Conservation (phyloP, 2,113 vertebrate species). For the Cinclus cinclus region DNA sequence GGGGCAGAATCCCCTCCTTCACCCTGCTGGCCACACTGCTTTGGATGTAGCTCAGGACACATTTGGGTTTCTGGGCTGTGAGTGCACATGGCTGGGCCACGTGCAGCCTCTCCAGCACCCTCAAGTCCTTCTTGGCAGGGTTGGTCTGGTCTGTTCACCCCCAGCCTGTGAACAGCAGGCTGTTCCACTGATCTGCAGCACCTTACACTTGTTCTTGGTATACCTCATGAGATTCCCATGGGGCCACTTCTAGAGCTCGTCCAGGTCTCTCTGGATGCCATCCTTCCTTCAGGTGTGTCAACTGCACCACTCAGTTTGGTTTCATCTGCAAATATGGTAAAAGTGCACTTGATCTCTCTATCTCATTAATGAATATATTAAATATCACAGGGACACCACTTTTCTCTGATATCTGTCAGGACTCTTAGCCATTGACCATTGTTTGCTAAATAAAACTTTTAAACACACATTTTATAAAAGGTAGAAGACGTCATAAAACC, state of each 20-base stretch:
- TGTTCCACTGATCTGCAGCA: neutral
- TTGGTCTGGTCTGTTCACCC: neutral
- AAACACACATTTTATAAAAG: neutral
- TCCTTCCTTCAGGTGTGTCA: neutral
- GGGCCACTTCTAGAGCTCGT: neutral
- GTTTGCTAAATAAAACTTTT: neutral
- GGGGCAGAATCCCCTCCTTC: neutral
- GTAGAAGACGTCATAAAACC: neutral
- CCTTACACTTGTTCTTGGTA: neutral
- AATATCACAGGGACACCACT: neutral
- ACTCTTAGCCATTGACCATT: neutral
- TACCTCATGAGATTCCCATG: neutral
- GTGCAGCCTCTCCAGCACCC: neutral
- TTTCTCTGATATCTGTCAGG: neutral
- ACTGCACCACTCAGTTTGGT: neutral
- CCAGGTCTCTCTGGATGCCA: neutral
- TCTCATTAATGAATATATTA: neutral
- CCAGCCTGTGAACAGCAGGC: too few relatives aligned
- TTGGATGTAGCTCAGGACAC: neutral
- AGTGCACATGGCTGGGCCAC: fast-evolving
- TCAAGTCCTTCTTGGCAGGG: neutral
- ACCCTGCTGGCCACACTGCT: fast-evolving
- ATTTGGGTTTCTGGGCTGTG: neutral
- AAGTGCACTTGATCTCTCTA: neutral
- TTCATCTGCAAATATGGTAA: neutral